A percentile compares a stretch with the other conserved stretches of the same genome.
These are phyloP conservation scores for Prunella fulvescens DNA, from an alignment of 2,113 vertebrate species.

Conservation along the genomic window DNA sequence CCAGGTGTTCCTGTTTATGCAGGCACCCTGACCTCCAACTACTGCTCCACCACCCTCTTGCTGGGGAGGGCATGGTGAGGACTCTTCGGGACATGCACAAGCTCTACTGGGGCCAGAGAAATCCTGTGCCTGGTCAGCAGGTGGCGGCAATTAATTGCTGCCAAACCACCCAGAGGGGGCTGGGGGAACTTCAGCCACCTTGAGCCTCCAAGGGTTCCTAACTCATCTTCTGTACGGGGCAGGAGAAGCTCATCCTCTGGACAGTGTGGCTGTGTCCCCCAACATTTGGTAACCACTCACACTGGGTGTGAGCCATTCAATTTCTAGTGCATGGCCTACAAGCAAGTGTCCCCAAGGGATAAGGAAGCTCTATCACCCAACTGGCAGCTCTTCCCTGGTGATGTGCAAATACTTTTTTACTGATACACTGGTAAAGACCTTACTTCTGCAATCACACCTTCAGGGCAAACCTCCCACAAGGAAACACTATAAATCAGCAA, in stretches of 20 bases:
- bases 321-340: neutral
- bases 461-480: neutral
- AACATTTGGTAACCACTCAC: neutral
- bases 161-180: neutral
- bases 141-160: conserved; percentile 62
- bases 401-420: neutral
- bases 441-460: neutral
- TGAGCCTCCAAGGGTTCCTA: neutral
- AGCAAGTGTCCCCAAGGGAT: neutral
- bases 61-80: neutral
- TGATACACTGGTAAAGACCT: neutral
- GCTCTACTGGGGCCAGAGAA: neutral
- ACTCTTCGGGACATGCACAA: fast-evolving
- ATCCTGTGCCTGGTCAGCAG: conserved; percentile 64
- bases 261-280: neutral
- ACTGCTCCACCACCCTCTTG: neutral
- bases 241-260: neutral
- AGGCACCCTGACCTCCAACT: neutral
- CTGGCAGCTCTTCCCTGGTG: neutral
- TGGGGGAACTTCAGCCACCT: neutral
- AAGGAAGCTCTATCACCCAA: neutral
- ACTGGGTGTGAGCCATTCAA: neutral
- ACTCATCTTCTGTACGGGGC: neutral
- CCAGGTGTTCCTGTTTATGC: neutral
- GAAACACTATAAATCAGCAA: neutral